phyloP scores from a whole-genome alignment of 2,113 vertebrate species.

The Cyanoliseus patagonus region DNA sequence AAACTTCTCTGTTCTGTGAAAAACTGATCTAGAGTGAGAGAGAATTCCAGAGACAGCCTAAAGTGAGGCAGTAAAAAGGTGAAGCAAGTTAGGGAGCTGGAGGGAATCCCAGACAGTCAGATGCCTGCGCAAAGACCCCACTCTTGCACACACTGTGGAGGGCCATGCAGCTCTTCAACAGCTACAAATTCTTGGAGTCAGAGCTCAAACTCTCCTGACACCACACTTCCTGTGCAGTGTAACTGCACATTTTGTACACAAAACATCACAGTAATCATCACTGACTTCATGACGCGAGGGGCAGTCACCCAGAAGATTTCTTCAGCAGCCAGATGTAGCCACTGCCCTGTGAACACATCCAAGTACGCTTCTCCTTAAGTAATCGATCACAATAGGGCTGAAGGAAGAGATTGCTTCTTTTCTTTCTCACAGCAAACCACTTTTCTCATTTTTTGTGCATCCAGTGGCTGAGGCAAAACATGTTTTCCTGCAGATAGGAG shows the following conservation, averaged over 20 bases:
- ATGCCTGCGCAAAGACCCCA: not conserved
- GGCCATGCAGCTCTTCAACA: not conserved
- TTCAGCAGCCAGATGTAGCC: not conserved
- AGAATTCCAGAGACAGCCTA: not conserved
- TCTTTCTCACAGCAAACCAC: not conserved
- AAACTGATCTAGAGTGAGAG: not conserved
- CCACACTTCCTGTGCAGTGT: not conserved
- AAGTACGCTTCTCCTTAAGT: not conserved
- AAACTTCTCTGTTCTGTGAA: not conserved
- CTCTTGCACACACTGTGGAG: not conserved
- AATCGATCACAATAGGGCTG: not conserved
- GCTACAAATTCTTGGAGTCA: not conserved
- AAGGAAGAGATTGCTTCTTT: not conserved
- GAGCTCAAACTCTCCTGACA: not conserved
- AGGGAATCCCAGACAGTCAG: not conserved
- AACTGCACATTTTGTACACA: not conserved
- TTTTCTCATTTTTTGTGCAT: slow-evolving; percentile 1
- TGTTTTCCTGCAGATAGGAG: not conserved
- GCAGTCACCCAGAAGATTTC: not conserved
- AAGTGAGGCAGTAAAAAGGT: not conserved
- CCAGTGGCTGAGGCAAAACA: not conserved
- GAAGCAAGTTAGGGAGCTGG: not conserved
- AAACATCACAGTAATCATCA: not conserved
- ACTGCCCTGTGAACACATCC: not conserved
- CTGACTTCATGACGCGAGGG: not conserved